Evolutionary conservation across 2,113 vertebrate genomes (phyloP).

Genomic region (Prietella phreatophila): DNA sequence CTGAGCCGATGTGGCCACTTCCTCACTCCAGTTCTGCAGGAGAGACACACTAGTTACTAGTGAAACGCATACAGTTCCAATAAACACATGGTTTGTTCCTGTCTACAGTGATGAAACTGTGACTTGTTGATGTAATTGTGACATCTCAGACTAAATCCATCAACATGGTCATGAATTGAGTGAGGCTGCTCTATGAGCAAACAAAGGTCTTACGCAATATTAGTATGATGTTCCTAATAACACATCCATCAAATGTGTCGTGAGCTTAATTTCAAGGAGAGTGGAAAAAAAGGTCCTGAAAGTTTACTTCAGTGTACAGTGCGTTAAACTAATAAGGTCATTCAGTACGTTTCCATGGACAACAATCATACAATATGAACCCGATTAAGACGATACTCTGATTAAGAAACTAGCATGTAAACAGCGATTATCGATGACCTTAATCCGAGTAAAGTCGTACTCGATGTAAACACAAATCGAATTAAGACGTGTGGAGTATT

Average conservation of each 20-base stretch:
- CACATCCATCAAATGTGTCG: neutral
- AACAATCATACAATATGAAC: too few relatives aligned
- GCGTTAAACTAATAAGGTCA: neutral
- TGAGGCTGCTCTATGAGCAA: neutral
- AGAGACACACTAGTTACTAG: neutral
- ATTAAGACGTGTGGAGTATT: too few relatives aligned
- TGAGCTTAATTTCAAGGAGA: neutral
- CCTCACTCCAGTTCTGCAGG: slow-evolving; percentile 59
- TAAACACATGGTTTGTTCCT: neutral
- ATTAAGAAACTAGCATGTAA: too few relatives aligned
- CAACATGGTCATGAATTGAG: neutral
- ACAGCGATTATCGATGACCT: too few relatives aligned
- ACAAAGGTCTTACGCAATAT: neutral
- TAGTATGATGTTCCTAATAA: neutral
- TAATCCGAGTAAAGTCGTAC: too few relatives aligned
- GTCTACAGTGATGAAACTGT: neutral
- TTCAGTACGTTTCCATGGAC: too few relatives aligned
- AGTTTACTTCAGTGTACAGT: neutral
- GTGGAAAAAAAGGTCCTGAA: neutral
- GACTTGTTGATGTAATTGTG: neutral
- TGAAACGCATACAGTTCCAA: neutral
- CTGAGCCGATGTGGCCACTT: slow-evolving; percentile 56
- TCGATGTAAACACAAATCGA: too few relatives aligned
- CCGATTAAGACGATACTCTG: too few relatives aligned
- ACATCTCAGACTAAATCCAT: neutral